Percentiles rank a stretch among this genome's conserved stretches.
Evolutionary conservation across 2,888 invertebrate genomes (phyloP).

Genomic region (Acrobeloides nanus): DNA sequence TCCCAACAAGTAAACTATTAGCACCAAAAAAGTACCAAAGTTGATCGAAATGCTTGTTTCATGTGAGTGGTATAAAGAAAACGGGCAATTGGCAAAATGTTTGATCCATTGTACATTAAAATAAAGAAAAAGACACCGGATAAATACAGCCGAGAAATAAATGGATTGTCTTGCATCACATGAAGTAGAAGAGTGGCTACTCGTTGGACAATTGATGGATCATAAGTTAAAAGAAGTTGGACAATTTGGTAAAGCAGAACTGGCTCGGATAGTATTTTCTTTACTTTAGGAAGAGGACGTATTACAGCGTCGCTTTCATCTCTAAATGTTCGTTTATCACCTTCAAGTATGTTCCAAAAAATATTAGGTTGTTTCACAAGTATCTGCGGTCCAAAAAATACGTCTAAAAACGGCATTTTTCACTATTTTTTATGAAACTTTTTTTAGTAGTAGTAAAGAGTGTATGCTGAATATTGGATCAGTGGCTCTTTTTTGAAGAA

Average conservation of each 20-base stretch:
- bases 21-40: constrained; percentile 70
- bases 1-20: no score
- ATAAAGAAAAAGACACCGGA: constrained; percentile 94
- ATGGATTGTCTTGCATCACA: constrained; percentile 73
- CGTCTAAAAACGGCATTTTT: no score
- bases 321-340: no score
- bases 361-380: no score
- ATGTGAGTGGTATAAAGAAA: constrained; percentile 89
- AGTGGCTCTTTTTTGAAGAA: no score
- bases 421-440: no score
- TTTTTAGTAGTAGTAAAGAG: no score
- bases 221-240: constrained; percentile 83
- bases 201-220: constrained; percentile 89
- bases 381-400: no score
- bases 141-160: constrained; percentile 82
- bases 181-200: constrained; percentile 70
- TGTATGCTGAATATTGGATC: no score
- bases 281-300: constrained; percentile 84
- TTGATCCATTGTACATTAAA: constrained; percentile 95
- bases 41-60: constrained; percentile 85
- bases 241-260: constrained; percentile 86
- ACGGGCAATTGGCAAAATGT: constrained; percentile 85
- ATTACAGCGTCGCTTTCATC: constrained; percentile 88
- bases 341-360: no score
- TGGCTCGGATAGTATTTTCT: constrained; percentile 76